Percentiles rank a stretch among this genome's conserved stretches.
These are phyloP conservation scores for Hylaeus anthracinus DNA, from an alignment of 1,140 invertebrate genomes.

Conservation along the genomic window DNA sequence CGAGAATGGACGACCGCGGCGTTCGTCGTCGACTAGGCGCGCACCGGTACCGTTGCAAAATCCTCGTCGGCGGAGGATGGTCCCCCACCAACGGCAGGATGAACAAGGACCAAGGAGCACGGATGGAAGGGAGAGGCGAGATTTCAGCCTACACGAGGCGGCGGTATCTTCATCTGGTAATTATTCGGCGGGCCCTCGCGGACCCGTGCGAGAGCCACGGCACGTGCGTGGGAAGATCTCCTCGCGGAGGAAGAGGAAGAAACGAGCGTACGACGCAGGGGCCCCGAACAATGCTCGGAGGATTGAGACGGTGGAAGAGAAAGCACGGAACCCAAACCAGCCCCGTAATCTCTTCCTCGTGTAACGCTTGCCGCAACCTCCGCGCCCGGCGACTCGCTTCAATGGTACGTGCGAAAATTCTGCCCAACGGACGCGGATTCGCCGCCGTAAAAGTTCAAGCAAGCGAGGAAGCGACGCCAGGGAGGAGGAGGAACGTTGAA, in stretches of 20 bases:
- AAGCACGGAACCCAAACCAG: slow-evolving; percentile 49
- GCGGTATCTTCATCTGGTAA: slow-evolving; percentile 77
- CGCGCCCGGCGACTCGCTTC: not conserved
- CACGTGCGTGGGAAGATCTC: slow-evolving; percentile 77
- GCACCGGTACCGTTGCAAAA: slow-evolving; percentile 59
- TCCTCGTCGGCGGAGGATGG: slow-evolving; percentile 11
- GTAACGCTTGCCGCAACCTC: slow-evolving; percentile 29
- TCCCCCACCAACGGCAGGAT: no score
- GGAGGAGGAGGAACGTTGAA: no score
- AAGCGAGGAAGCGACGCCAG: no score
- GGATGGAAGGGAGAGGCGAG: slow-evolving; percentile 42
- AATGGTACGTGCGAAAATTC: slow-evolving; percentile 24
- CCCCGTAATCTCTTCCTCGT: slow-evolving; percentile 56
- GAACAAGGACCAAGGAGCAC: not conserved
- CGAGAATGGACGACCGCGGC: not conserved
- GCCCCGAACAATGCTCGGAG: slow-evolving; percentile 52
- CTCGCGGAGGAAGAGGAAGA: slow-evolving; percentile 67
- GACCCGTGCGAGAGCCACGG: slow-evolving; percentile 63
- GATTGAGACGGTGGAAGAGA: slow-evolving; percentile 58
- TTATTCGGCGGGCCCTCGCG: slow-evolving; percentile 70
- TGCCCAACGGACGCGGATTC: no score
- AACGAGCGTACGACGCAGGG: slow-evolving; percentile 50
- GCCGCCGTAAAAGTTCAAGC: no score
- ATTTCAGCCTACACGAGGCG: slow-evolving; percentile 71
- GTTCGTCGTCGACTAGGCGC: slow-evolving; percentile 38